Evolutionary conservation across 2,888 invertebrate species (phyloP).

Genomic region (Ommatoiulus sabulosus): DNA sequence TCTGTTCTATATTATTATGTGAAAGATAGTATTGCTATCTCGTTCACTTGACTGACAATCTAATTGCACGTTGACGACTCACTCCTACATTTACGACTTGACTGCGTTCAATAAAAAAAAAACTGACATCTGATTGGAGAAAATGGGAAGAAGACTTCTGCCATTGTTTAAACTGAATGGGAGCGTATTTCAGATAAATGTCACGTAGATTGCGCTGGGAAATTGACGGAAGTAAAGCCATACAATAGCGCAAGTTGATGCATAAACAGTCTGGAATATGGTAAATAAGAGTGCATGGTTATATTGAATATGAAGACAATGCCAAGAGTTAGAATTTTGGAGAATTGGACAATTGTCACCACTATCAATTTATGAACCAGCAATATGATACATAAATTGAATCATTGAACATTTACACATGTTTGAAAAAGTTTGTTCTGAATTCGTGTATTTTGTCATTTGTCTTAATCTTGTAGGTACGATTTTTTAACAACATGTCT

Average conservation of each 20-base stretch:
- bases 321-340: too few relatives aligned
- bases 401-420: too few relatives aligned
- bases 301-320: too few relatives aligned
- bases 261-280: background rate
- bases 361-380: too few relatives aligned
- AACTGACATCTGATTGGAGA: background rate
- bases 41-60: conserved; percentile 35
- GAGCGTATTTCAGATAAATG: background rate
- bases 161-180: background rate
- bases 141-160: background rate
- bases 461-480: too few relatives aligned
- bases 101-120: conserved; percentile 33
- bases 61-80: conserved; percentile 35
- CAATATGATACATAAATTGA: too few relatives aligned
- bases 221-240: background rate
- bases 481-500: too few relatives aligned
- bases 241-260: too few relatives aligned
- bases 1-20: conserved; percentile 24
- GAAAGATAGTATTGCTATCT: conserved; percentile 39
- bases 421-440: too few relatives aligned
- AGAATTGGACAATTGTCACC: too few relatives aligned
- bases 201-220: background rate
- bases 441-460: too few relatives aligned
- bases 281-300: background rate
- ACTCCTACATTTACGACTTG: conserved; percentile 21